These are phyloP conservation scores for Cylindroiulus punctatus DNA, from an alignment of 2,888 invertebrate genomes.

Conservation along the genomic window DNA sequence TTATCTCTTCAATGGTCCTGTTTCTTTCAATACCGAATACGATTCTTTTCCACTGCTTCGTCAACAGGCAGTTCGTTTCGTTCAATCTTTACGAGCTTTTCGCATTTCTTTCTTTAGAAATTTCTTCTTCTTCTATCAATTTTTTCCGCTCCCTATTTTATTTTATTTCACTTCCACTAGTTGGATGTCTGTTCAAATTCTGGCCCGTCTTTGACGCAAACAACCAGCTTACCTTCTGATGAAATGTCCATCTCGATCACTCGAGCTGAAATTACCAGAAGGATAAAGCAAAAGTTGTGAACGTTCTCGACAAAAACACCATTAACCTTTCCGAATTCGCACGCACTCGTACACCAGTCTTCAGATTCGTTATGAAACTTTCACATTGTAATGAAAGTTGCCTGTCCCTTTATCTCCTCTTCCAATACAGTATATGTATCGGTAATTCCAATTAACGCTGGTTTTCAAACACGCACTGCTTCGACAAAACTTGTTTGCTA, in stretches of 20 bases:
- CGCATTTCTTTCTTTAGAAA: conserved; percentile 42
- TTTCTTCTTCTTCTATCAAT: conserved; percentile 21
- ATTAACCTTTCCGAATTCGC: conserved; percentile 8
- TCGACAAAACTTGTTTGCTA: too few species aligned
- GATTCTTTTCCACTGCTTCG: conserved; percentile 34
- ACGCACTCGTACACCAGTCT: neutral
- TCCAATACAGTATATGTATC: too few species aligned
- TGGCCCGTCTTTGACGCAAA: neutral
- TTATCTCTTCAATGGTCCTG: conserved; percentile 29
- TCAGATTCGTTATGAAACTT: neutral
- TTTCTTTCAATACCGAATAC: conserved; percentile 25
- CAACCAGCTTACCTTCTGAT: conserved; percentile 23
- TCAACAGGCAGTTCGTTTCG: conserved; percentile 38
- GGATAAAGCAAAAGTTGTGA: conserved; percentile 25
- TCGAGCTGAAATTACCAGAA: conserved; percentile 14
- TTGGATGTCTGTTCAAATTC: conserved; percentile 3
- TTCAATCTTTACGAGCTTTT: conserved; percentile 42
- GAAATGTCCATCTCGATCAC: conserved; percentile 15
- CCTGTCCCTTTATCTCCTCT: too few species aligned
- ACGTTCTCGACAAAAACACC: neutral
- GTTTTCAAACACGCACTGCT: too few species aligned
- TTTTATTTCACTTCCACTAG: conserved; percentile 38
- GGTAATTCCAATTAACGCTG: too few species aligned
- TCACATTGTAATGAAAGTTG: too few species aligned
- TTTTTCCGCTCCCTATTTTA: conserved; percentile 14